phyloP scores from a whole-genome alignment of 2,113 vertebrate genomes.

The Polypterus bichir region DNA sequence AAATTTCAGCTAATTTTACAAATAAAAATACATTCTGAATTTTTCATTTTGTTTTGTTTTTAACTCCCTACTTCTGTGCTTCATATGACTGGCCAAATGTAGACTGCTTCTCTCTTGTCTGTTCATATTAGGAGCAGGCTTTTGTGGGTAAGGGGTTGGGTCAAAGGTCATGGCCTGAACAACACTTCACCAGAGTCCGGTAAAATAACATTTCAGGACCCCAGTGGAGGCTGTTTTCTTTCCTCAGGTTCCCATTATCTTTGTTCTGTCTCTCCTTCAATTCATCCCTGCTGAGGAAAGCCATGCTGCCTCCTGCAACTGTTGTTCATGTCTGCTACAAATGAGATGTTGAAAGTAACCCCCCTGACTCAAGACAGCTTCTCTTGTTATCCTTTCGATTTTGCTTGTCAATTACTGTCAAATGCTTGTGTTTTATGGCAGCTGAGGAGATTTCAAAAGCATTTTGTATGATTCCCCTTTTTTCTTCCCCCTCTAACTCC shows the following conservation, averaged over 20 bases:
- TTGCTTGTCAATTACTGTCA: conserved; percentile 38
- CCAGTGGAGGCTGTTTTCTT: conserved; percentile 29
- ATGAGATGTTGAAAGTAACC: conserved; percentile 56
- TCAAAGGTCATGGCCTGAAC: conserved; percentile 42
- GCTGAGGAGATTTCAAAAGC: conserved; percentile 11
- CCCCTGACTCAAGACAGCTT: conserved; percentile 42
- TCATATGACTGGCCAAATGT: too few relatives aligned
- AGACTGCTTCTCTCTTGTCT: too few relatives aligned
- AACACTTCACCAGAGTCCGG: conserved; percentile 32
- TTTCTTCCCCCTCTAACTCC: background rate
- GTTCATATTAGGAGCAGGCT: too few relatives aligned
- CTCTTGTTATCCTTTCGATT: conserved; percentile 49
- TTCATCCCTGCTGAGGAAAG: conserved; percentile 25
- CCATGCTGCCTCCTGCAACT: conserved; percentile 39
- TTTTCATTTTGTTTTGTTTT: too few relatives aligned
- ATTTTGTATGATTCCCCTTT: conserved; percentile 17
- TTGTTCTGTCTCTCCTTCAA: conserved; percentile 22
- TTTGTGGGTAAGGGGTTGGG: conserved; percentile 29
- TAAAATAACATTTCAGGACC: conserved; percentile 52
- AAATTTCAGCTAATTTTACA: too few relatives aligned
- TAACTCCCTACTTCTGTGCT: too few relatives aligned
- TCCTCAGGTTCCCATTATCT: conserved; percentile 21
- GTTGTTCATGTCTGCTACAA: conserved; percentile 57
- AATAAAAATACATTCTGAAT: too few relatives aligned
- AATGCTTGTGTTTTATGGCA: conserved; percentile 26